Conservation (phyloP, 2,888 invertebrate genomes). For the Fragum fragum region DNA sequence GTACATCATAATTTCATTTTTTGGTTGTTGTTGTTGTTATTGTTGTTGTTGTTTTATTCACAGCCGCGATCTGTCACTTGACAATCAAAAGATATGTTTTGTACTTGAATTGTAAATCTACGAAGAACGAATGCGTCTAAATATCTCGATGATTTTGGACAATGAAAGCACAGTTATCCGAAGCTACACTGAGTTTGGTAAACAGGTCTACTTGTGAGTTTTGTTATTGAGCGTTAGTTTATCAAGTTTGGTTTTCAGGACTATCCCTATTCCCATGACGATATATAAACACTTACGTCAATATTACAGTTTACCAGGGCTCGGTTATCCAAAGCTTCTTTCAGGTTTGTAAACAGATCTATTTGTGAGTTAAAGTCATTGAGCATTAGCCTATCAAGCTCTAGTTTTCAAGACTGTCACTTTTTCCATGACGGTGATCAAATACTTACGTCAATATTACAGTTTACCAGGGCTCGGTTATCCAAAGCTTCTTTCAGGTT, state of each 20-base stretch:
- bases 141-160: too few species aligned
- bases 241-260: too few species aligned
- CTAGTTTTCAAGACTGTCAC: too few species aligned
- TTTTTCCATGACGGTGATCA: too few species aligned
- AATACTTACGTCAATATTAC: constrained; percentile 88
- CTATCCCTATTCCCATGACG: too few species aligned
- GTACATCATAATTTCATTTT: too few species aligned
- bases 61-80: too few species aligned
- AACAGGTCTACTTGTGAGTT: constrained; percentile 87
- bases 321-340: constrained; percentile 88
- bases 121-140: too few species aligned
- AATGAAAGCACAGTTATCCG: constrained; percentile 88
- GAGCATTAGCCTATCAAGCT: constrained; percentile 71
- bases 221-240: constrained; percentile 65
- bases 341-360: constrained; percentile 88
- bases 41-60: too few species aligned
- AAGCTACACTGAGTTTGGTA: constrained; percentile 87
- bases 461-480: constrained; percentile 89
- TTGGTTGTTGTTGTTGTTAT: too few species aligned
- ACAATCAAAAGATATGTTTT: too few species aligned
- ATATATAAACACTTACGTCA: constrained; percentile 87
- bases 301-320: constrained; percentile 89
- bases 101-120: too few species aligned
- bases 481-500: constrained; percentile 87
- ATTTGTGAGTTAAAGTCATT: constrained; percentile 81